Evolutionary conservation across 2,113 vertebrate species (phyloP).

Genomic region (Crypturellus undulatus): DNA sequence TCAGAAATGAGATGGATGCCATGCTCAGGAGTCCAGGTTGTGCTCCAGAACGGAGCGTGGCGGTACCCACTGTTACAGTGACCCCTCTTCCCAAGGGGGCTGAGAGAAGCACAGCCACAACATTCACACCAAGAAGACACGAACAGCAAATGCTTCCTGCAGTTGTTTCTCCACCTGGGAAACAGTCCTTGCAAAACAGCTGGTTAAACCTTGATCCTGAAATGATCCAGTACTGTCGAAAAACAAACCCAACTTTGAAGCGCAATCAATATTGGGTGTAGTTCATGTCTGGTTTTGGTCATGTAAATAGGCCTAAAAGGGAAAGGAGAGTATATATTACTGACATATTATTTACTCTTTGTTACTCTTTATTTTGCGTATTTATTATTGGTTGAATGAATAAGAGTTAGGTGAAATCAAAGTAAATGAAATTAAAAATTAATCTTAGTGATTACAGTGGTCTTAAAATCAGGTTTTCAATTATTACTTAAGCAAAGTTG

Average conservation of each 20-base stretch:
- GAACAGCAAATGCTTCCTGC: constrained; percentile 35
- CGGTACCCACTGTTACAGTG: constrained; percentile 85
- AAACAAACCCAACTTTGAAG: constrained; percentile 83
- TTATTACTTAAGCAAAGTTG: background rate
- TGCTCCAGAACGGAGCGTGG: constrained; percentile 74
- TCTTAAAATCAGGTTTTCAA: background rate
- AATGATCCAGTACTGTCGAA: constrained; percentile 80
- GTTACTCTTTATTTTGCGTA: background rate
- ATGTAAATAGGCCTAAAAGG: background rate
- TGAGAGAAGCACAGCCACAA: constrained; percentile 38
- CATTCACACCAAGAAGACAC: constrained; percentile 33
- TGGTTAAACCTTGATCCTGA: constrained; percentile 81
- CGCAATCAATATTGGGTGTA: constrained; percentile 92
- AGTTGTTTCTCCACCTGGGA: constrained; percentile 16
- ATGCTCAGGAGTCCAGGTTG: constrained; percentile 35
- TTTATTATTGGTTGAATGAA: background rate
- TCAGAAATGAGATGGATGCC: constrained; percentile 30
- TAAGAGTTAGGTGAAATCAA: background rate
- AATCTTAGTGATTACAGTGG: background rate
- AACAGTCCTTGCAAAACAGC: constrained; percentile 68
- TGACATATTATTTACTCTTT: background rate
- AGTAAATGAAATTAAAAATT: background rate
- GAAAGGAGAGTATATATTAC: background rate
- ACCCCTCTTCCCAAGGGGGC: constrained; percentile 79
- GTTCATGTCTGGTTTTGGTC: background rate